Evolutionary conservation across 2,113 vertebrate species (phyloP).

Genomic region (Dascyllus trimaculatus): DNA sequence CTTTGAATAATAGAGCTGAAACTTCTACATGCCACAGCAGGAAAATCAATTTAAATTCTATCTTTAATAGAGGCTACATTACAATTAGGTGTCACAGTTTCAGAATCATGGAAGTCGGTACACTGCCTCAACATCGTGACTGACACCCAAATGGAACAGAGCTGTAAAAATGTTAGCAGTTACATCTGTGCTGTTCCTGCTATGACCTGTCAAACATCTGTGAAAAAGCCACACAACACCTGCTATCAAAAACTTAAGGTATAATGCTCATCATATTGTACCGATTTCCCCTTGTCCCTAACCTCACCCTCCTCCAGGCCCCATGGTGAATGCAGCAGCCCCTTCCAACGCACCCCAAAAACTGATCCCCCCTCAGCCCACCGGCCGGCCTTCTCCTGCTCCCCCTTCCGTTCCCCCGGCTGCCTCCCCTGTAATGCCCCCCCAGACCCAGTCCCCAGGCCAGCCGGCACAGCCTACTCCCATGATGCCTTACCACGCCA

Average conservation of each 20-base stretch:
- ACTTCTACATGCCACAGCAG: not conserved
- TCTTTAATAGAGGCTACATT: not conserved
- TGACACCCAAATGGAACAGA: too few relatives aligned
- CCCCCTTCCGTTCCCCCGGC: conserved; percentile 92
- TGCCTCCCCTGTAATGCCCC: conserved; percentile 94
- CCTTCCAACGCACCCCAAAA: conserved; percentile 93
- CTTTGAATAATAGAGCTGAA: not conserved
- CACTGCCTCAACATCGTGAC: not conserved
- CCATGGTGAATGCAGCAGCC: conserved; percentile 93
- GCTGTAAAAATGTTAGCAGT: too few relatives aligned
- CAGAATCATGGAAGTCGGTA: not conserved
- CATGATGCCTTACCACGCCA: conserved; percentile 92
- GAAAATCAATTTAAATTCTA: not conserved
- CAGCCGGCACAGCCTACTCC: conserved; percentile 91
- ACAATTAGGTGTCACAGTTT: not conserved
- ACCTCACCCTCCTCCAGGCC: conserved; percentile 79
- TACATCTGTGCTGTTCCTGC: not conserved
- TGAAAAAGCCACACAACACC: too few relatives aligned
- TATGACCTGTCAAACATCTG: too few relatives aligned
- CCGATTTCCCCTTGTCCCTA: not conserved
- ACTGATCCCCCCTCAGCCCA: conserved; percentile 92
- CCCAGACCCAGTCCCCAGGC: conserved; percentile 94
- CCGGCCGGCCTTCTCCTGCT: conserved; percentile 92
- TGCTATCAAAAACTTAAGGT: not conserved
- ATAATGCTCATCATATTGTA: not conserved